phyloP scores from a whole-genome alignment of 2,113 vertebrate genomes.

The Gavia stellata region DNA sequence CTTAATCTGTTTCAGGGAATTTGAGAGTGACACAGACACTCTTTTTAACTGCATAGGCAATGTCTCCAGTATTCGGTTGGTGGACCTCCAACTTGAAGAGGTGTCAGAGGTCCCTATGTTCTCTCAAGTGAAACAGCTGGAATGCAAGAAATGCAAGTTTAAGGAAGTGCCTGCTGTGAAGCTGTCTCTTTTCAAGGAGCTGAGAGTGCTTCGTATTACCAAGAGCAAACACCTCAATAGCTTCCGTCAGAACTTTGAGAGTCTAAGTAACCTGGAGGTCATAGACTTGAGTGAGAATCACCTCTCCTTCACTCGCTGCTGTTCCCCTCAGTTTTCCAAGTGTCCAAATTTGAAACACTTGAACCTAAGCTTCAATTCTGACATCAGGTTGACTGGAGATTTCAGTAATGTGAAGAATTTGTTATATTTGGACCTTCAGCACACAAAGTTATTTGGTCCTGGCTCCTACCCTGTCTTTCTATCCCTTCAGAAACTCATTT shows the following conservation, averaged over 20 bases:
- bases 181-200: conserved; percentile 58
- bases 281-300: conserved; percentile 72
- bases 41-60: conserved; percentile 67
- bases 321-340: not conserved
- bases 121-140: conserved; percentile 56
- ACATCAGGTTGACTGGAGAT: conserved; percentile 24
- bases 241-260: not conserved
- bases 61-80: conserved; percentile 63
- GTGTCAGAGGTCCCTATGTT: not conserved
- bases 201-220: conserved; percentile 61
- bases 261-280: conserved; percentile 49
- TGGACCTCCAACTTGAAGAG: rapidly evolving
- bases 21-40: not conserved
- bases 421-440: conserved; percentile 68
- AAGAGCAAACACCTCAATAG: not conserved
- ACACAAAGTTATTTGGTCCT: conserved; percentile 34
- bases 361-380: conserved; percentile 74
- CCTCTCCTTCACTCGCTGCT: conserved; percentile 40
- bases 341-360: conserved; percentile 62
- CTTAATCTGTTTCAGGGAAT: not conserved
- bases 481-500: conserved; percentile 61
- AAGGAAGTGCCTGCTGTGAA: not conserved
- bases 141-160: conserved; percentile 8
- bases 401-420: conserved; percentile 60
- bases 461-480: conserved; percentile 62